These are phyloP conservation scores for Catostomus latipinnis DNA, from an alignment of 2,797 vertebrate species.

Conservation along the genomic window DNA sequence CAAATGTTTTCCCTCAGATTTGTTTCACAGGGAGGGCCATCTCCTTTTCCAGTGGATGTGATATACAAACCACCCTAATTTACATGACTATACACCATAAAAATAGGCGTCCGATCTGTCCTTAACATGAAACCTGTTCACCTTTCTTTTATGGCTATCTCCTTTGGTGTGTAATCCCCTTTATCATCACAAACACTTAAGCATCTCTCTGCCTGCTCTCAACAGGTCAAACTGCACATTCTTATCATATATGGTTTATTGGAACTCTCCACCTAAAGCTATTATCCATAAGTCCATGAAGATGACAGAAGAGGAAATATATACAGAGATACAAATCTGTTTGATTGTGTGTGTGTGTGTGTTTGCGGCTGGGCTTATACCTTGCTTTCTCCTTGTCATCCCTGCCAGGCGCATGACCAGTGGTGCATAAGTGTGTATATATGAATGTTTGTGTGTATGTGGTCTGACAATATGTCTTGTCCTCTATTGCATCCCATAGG, in stretches of 20 bases:
- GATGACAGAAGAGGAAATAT: conserved; percentile 34
- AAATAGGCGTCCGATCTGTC: conserved; percentile 30
- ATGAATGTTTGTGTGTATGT: conserved; percentile 59
- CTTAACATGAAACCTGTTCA: conserved; percentile 29
- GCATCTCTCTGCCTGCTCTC: background rate
- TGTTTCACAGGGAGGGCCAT: background rate
- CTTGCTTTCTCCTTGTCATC: conserved; percentile 73
- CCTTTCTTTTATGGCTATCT: conserved; percentile 35
- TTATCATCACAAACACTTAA: conserved; percentile 31
- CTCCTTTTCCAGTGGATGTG: conserved; percentile 21
- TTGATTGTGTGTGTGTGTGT: conserved; percentile 58
- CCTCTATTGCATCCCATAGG: conserved; percentile 52
- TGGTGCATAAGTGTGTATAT: conserved; percentile 46
- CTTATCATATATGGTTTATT: conserved; percentile 37
- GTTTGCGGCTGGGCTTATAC: conserved; percentile 65
- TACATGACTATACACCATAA: conserved; percentile 26
- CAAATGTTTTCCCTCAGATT: background rate
- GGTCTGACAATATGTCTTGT: conserved; percentile 38
- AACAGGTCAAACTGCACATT: background rate
- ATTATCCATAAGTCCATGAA: conserved; percentile 36
- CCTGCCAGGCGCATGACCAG: conserved; percentile 52
- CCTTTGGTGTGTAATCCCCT: conserved; percentile 30
- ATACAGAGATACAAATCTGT: conserved; percentile 2
- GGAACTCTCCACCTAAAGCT: conserved; percentile 19
- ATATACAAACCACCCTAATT: conserved; percentile 29